These are phyloP conservation scores for Cryptomyrus ogoouensis DNA, from an alignment of 2,113 vertebrate species.

Conservation along the genomic window DNA sequence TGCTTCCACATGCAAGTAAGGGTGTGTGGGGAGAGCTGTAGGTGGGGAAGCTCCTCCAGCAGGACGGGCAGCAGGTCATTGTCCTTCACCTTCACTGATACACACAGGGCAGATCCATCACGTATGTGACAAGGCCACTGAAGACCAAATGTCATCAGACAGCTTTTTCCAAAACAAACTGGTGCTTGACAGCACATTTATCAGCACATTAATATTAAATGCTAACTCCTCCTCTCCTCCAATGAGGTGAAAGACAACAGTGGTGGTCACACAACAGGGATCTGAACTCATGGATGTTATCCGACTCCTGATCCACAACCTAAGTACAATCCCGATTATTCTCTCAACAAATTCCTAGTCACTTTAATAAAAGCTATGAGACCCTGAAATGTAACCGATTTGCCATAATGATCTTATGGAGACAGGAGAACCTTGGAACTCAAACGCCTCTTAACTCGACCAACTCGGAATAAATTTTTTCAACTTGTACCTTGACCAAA, in stretches of 20 bases:
- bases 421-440: no score
- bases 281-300: not conserved
- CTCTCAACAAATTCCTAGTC: not conserved
- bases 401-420: not conserved
- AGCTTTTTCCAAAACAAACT: not conserved
- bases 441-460: no score
- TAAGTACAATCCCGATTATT: not conserved
- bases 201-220: not conserved
- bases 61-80: constrained; percentile 74
- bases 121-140: not conserved
- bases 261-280: not conserved
- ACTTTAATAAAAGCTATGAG: not conserved
- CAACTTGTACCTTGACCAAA: no score
- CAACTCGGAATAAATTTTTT: no score
- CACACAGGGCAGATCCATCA: not conserved
- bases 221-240: not conserved
- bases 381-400: not conserved
- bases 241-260: not conserved
- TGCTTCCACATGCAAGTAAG: constrained; percentile 79
- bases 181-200: not conserved
- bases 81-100: constrained; percentile 73
- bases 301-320: not conserved
- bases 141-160: not conserved
- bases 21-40: constrained; percentile 69
- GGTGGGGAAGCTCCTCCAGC: constrained; percentile 76